Conservation (phyloP, 2,113 vertebrate genomes). For the Syngnathus scovelli region DNA sequence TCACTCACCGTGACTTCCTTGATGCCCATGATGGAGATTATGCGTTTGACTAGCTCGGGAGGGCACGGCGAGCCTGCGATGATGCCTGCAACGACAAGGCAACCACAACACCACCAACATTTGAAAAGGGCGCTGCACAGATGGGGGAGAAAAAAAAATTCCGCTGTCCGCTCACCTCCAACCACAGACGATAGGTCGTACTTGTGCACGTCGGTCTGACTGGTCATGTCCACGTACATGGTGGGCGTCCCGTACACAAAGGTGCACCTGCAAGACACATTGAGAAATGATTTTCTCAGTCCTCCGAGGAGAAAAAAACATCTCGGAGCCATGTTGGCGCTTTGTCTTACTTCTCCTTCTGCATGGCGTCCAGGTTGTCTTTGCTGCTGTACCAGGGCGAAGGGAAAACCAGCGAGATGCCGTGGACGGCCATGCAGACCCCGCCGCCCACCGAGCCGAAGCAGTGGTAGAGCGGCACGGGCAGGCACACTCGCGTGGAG, state of each 20-base stretch:
- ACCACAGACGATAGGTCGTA: conserved; percentile 74
- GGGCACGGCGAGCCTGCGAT: conserved; percentile 82
- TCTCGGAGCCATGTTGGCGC: not conserved
- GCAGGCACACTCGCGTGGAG: conserved; percentile 62
- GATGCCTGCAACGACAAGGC: conserved; percentile 66
- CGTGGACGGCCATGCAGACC: conserved; percentile 74
- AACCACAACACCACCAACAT: too few species aligned
- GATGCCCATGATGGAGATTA: conserved; percentile 69
- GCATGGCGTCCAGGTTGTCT: conserved; percentile 73
- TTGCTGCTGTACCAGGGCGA: conserved; percentile 73
- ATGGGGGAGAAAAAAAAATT: too few species aligned
- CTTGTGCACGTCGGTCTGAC: conserved; percentile 71
- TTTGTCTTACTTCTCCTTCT: conserved; percentile 76
- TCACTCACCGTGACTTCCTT: conserved; percentile 76
- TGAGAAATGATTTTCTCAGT: too few species aligned
- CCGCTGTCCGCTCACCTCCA: conserved; percentile 65
- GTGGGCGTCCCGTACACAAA: conserved; percentile 82
- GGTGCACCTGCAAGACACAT: conserved; percentile 70
- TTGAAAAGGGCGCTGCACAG: too few species aligned
- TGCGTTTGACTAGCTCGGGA: conserved; percentile 72
- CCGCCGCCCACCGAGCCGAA: conserved; percentile 81
- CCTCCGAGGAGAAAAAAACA: too few species aligned
- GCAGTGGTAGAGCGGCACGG: conserved; percentile 86
- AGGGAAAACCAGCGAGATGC: conserved; percentile 72
- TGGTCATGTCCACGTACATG: conserved; percentile 87